Evolutionary conservation across 2,888 invertebrate species (phyloP).

Genomic region (Aquatica leii): DNA sequence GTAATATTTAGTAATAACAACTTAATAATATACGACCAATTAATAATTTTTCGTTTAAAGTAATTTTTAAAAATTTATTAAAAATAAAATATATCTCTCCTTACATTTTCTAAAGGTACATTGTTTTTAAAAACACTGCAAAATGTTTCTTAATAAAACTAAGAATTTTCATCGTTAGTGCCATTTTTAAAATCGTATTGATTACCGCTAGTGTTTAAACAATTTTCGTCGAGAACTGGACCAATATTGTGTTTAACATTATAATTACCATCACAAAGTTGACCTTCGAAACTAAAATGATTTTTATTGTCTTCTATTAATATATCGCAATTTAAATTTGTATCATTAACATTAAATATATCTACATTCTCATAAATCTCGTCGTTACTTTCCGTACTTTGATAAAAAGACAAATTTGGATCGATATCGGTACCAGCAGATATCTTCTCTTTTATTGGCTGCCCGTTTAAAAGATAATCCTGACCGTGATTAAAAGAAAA

Average conservation of each 20-base stretch:
- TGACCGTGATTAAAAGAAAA: slow-evolving; percentile 56
- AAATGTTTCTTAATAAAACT: slow-evolving; percentile 8
- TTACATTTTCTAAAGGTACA: background rate
- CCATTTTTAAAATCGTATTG: slow-evolving; percentile 41
- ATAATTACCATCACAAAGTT: slow-evolving; percentile 37
- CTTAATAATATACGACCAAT: slow-evolving; percentile 2
- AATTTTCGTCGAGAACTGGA: slow-evolving; percentile 37
- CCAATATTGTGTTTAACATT: slow-evolving; percentile 41
- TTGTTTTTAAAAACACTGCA: too few species aligned
- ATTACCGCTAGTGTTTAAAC: slow-evolving; percentile 30
- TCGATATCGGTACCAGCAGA: slow-evolving; percentile 18
- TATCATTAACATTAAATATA: slow-evolving; percentile 38
- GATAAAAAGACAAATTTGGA: slow-evolving; percentile 28
- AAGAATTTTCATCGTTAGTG: slow-evolving; percentile 25
- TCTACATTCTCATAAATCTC: slow-evolving; percentile 37
- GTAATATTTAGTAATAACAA: slow-evolving; percentile 4
- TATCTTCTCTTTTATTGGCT: slow-evolving; percentile 53
- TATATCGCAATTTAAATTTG: slow-evolving; percentile 37
- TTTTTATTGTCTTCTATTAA: slow-evolving; percentile 43
- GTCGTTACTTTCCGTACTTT: slow-evolving; percentile 32
- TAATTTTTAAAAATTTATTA: slow-evolving; percentile 12
- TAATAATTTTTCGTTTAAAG: background rate
- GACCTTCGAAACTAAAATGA: slow-evolving; percentile 40
- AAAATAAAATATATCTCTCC: slow-evolving; percentile 10
- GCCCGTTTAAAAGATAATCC: slow-evolving; percentile 59